phyloP scores from a whole-genome alignment of 2,888 invertebrate genomes.

The Strigamia transsilvanica region DNA sequence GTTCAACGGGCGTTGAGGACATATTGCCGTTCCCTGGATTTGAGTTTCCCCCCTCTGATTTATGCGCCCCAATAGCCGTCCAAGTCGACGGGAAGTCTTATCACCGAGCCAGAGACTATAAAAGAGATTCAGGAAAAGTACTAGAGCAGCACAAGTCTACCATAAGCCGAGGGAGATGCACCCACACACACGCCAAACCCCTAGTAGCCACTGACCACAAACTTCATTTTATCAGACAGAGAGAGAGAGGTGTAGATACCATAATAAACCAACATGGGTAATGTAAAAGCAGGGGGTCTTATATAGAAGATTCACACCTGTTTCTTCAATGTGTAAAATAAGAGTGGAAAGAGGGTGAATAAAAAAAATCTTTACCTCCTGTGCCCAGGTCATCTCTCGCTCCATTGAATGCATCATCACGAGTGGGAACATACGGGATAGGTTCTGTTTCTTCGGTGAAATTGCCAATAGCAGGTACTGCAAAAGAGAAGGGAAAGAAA shows the following conservation, averaged over 20 bases:
- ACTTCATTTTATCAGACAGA: slow-evolving; percentile 33
- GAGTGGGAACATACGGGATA: slow-evolving; percentile 65
- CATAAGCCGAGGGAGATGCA: slow-evolving; percentile 48
- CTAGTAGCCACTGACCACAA: slow-evolving; percentile 43
- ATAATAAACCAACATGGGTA: slow-evolving; percentile 40
- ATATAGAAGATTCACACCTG: slow-evolving; percentile 32
- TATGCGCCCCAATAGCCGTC: slow-evolving; percentile 49
- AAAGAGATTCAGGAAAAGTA: slow-evolving; percentile 49
- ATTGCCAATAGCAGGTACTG: slow-evolving; percentile 72
- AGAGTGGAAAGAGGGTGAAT: background rate
- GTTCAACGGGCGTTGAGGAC: slow-evolving; percentile 48
- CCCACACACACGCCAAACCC: slow-evolving; percentile 28
- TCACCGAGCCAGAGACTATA: slow-evolving; percentile 48
- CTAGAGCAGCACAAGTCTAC: slow-evolving; percentile 47
- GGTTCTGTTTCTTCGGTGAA: slow-evolving; percentile 75
- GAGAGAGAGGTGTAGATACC: slow-evolving; percentile 11
- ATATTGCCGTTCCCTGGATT: slow-evolving; percentile 48
- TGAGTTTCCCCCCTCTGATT: slow-evolving; percentile 40
- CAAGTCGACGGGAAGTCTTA: slow-evolving; percentile 46
- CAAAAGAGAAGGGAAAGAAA: slow-evolving; percentile 36
- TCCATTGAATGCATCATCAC: slow-evolving; percentile 54
- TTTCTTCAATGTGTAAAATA: slow-evolving; percentile 10
- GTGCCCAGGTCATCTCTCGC: slow-evolving; percentile 57
- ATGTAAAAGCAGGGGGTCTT: slow-evolving; percentile 35
- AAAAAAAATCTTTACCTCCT: slow-evolving; percentile 51